Base-by-base conservation (phyloP, 2,797 vertebrate genomes). In the Huso huso region DNA sequence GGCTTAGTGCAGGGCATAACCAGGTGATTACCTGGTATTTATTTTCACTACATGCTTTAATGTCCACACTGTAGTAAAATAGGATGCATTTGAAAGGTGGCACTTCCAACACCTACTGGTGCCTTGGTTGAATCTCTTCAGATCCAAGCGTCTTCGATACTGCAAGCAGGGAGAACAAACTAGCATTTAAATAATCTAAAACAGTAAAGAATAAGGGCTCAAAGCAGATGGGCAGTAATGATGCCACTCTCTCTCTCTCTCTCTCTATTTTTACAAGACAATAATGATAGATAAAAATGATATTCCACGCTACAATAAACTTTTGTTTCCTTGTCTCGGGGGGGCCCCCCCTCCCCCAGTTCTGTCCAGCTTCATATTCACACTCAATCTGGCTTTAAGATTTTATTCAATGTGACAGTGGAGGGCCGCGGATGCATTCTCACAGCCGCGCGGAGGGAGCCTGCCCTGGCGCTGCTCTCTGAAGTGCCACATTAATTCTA, bases 401-500 rank as follows among this genome's bases (percentile, higher is more conserved):
- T 72, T 88, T 89, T 83, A 90, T 90, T 89, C 81, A 75, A 83
- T 81, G 87, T 89, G 89, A 91, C 89, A 91, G 85, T 83, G 81
- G 83, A 83, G 87, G 82, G 82, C 84, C 82, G 76, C 86, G 87
- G 87, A 89, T 82, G 85, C 78, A 86, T 83, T 89, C 87, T 87
- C 86, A 82, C 83, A 86, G 85, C 87, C 86, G 85, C 62, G 77
- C 68, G 74, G 82, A 80, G 79, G 77, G 76, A 75, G 74, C 81
- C 82, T 11, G 53, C 12, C 79, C 80, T 84, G 82, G 83, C 82
- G 83, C 81, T 81, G 82, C 81, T 77, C 84, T 86, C 86, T 85
- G 84, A 84, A 85, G 87, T 84, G 85, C 81, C 87, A 89, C 88
- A 91, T 91, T 91, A 88, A 91, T 91, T 91, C 89, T 91, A 89